Conservation (phyloP, 2,113 vertebrate species). For the Catharus fuscescens region DNA sequence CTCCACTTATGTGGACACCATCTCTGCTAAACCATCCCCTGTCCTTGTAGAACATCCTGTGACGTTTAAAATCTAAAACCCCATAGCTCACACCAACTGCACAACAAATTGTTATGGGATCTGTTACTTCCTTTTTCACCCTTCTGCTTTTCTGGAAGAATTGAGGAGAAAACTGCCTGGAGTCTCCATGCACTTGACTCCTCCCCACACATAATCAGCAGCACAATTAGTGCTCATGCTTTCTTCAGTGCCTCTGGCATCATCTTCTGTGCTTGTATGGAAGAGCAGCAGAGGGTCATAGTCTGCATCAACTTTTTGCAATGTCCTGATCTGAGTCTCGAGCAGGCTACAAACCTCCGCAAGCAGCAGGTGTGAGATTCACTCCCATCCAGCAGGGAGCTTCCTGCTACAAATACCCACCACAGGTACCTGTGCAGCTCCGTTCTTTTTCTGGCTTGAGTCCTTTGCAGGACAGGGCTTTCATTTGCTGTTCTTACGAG, state of each 20-base stretch:
- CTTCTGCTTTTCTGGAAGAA: neutral
- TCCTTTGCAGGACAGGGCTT: neutral
- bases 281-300: neutral
- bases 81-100: rapidly evolving
- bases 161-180: neutral
- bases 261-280: rapidly evolving
- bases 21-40: neutral
- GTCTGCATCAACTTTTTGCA: neutral
- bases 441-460: neutral
- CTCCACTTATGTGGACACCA: neutral
- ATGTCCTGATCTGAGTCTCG: neutral
- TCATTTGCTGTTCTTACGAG: neutral
- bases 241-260: neutral
- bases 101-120: neutral
- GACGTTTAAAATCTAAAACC: neutral
- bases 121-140: neutral
- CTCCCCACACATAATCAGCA: too few relatives aligned
- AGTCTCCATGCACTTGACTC: neutral
- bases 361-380: neutral
- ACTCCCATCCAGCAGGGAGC: rapidly evolving
- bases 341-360: neutral
- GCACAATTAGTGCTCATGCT: neutral
- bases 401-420: neutral
- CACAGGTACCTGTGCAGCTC: rapidly evolving
- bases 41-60: rapidly evolving